Conservation (phyloP, 2,113 vertebrate species). For the Xiphophorus hellerii region DNA sequence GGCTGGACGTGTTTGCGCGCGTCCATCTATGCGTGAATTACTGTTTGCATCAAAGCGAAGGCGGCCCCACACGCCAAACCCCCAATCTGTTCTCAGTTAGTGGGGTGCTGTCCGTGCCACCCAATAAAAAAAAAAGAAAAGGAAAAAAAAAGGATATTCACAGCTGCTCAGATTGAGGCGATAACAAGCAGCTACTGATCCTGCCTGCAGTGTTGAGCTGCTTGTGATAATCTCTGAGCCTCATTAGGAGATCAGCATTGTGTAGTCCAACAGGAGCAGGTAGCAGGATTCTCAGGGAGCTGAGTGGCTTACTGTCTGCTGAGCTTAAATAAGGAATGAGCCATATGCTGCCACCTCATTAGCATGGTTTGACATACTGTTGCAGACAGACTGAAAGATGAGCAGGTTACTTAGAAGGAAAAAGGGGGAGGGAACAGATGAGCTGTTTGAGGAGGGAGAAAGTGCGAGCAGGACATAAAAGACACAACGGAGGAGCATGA, state of each 20-base stretch:
- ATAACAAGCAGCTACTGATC: conserved; percentile 58
- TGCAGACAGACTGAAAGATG: conserved; percentile 39
- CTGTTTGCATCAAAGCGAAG: not conserved
- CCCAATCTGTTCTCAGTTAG: conserved; percentile 5
- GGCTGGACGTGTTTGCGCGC: conserved; percentile 10
- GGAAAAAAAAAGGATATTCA: conserved; percentile 29
- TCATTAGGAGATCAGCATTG: conserved; percentile 68
- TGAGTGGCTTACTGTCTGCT: conserved; percentile 57
- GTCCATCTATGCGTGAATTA: conserved; percentile 34
- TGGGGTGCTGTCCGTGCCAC: conserved; percentile 3
- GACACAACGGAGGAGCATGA: conserved; percentile 7
- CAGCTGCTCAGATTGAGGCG: conserved; percentile 43
- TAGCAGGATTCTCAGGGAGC: conserved; percentile 38
- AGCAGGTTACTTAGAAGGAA: conserved; percentile 30
- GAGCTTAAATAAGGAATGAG: conserved; percentile 75
- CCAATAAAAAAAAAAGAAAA: conserved; percentile 1
- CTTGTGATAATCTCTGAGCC: conserved; percentile 57
- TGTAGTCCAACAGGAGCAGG: conserved; percentile 52
- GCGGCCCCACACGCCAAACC: too few relatives aligned
- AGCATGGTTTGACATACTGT: conserved; percentile 56
- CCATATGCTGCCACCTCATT: conserved; percentile 68
- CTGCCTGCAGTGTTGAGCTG: conserved; percentile 60
- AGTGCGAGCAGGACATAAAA: not conserved
- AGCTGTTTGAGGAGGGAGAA: not conserved
- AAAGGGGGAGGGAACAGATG: conserved; percentile 18